A percentile compares a stretch with the other conserved stretches of the same genome.
These are phyloP conservation scores for Gymnocypris eckloni DNA, from an alignment of 2,797 vertebrate genomes.

Conservation along the genomic window DNA sequence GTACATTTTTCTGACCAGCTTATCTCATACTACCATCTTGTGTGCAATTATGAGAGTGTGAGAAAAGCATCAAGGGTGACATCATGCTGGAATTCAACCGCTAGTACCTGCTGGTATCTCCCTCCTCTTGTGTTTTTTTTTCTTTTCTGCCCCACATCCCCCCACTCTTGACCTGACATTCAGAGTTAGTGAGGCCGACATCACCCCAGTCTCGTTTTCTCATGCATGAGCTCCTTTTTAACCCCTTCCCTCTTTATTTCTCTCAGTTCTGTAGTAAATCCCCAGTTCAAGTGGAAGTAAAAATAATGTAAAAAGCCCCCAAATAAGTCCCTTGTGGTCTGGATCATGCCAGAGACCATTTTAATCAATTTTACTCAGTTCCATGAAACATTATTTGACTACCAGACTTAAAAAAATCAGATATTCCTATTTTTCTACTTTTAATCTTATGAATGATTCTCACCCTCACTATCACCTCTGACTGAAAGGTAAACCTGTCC, in stretches of 20 bases:
- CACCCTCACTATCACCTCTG: neutral
- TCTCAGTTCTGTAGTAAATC: conserved; percentile 40
- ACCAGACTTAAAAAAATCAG: neutral
- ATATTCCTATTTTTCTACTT: conserved; percentile 27
- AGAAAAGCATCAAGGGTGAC: conserved; percentile 23
- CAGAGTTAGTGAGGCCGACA: conserved; percentile 40
- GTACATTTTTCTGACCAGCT: conserved; percentile 20
- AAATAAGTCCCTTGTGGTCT: conserved; percentile 12
- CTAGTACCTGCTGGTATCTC: conserved; percentile 60
- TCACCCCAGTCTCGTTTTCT: conserved; percentile 13
- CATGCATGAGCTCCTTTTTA: neutral
- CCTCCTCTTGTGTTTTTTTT: neutral
- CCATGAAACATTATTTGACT: neutral
- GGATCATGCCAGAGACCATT: neutral
- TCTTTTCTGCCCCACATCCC: neutral
- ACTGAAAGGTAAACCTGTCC: neutral
- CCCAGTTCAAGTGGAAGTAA: conserved; percentile 19
- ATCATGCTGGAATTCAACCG: conserved; percentile 59
- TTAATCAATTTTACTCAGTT: neutral
- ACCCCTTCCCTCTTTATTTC: conserved; percentile 17
- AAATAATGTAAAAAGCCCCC: conserved; percentile 10
- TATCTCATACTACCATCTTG: conserved; percentile 17
- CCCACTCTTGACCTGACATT: conserved; percentile 10
- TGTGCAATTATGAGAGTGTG: conserved; percentile 15
- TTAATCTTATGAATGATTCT: conserved; percentile 32